Evolutionary conservation across 2,888 invertebrate species (phyloP), one percentile per base, ranked within the genome.

Genomic region (Leptopilina myrica): DNA sequence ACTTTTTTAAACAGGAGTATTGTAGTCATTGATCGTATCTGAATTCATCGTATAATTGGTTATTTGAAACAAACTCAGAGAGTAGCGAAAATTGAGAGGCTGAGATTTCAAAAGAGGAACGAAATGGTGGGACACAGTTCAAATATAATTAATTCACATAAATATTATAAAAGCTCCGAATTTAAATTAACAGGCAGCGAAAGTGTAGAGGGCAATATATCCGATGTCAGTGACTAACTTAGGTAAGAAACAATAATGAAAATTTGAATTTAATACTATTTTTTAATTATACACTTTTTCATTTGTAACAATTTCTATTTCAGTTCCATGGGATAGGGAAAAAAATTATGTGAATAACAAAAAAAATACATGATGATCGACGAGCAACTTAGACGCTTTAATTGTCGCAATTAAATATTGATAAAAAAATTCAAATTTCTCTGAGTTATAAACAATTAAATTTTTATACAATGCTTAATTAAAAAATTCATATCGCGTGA

Each of bases 11-110:
- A 43, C 91, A 92, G 99, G 99, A 84, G 99, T 99, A 40, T 95
- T 99, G 89, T 98, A 99, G 91, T 96, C 98, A 0, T 92, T 99
- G 97, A 98, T 92, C 93, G 98, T 76, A 95, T 95, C 91, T 94
- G 97, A 82, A 96, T 97, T 86, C 95, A 95, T 90, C 94, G 96
- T 11, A 93, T 97, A 79, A 93, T 97, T 69, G 96, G 96, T 0
- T 95, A 95, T 85, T 90, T 93, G 43, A 91, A 92, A 14, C 92
- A 91, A 76, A 86, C 79, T 6, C 73, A 87, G 76, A 43, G 64
- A 12, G 62, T 73, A 46, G 14, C 69, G 1, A 80, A 77, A n/a
- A 64, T 15, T 9, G 79, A 92, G 12, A 20, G 20, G 20, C 20
- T 20, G 20, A 95, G 62, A 94, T 94, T 40, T 94, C 94, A 76